A percentile compares a stretch with the other conserved stretches of the same genome.
phyloP scores from a whole-genome alignment of 2,888 invertebrate species.

The Chrysotoxum bicinctum region DNA sequence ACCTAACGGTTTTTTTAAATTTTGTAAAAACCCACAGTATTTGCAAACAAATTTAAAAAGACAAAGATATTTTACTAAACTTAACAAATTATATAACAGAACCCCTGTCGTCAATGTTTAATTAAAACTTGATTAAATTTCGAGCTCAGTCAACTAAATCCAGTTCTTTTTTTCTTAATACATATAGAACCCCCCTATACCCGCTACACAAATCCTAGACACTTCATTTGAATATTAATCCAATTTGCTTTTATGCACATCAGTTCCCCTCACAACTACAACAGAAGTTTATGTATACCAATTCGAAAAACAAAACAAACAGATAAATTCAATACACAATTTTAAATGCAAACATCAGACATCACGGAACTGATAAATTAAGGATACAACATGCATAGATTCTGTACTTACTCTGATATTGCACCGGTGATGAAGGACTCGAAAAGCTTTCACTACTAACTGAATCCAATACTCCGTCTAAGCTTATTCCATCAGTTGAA shows the following conservation, averaged over 20 bases:
- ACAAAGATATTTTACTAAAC: no score
- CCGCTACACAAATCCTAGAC: neutral
- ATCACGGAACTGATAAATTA: constrained; percentile 14
- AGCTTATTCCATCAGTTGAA: constrained; percentile 77
- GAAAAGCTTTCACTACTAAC: constrained; percentile 77
- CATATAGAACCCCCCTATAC: neutral
- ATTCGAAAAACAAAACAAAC: neutral
- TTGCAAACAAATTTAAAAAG: no score
- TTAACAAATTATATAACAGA: neutral
- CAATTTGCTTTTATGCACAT: constrained; percentile 26
- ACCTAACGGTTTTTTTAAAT: no score
- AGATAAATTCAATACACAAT: constrained; percentile 21
- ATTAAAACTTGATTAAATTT: neutral
- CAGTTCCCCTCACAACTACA: neutral
- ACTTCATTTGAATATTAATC: constrained; percentile 43
- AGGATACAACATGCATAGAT: neutral
- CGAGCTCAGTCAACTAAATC: neutral
- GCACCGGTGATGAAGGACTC: constrained; percentile 75
- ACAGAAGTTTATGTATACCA: neutral
- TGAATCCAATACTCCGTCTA: constrained; percentile 76
- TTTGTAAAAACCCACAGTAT: no score
- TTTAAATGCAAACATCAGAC: constrained; percentile 40
- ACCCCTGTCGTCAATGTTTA: neutral
- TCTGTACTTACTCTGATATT: constrained; percentile 74
- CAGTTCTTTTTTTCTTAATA: neutral